A percentile compares a stretch with the other conserved stretches of the same genome.
phyloP scores from a whole-genome alignment of 1,140 invertebrate species.

The Bombus soroeensis region DNA sequence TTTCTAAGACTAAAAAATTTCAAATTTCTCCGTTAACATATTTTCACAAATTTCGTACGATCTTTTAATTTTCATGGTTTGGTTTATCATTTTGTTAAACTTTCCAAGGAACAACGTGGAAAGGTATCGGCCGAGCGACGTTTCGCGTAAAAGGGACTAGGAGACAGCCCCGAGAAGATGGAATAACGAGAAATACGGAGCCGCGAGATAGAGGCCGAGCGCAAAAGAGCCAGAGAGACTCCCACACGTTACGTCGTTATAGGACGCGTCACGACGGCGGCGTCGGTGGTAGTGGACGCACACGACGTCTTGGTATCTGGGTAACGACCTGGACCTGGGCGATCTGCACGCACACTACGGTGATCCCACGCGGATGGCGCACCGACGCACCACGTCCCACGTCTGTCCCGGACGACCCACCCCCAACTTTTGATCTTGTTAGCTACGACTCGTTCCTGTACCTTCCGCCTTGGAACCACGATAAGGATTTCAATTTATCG shows the following conservation, averaged over 20 bases:
- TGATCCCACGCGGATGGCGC: slow-evolving; percentile 75
- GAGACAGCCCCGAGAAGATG: slow-evolving; percentile 36
- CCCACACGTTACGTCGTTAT: slow-evolving; percentile 66
- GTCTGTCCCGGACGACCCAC: slow-evolving; percentile 72
- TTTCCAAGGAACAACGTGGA: background rate
- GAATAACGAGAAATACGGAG: slow-evolving; percentile 35
- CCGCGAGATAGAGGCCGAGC: slow-evolving; percentile 50
- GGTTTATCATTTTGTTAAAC: background rate
- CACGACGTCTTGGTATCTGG: slow-evolving; percentile 68
- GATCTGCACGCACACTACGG: slow-evolving; percentile 64
- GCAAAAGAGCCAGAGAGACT: slow-evolving; percentile 47
- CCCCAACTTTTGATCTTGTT: slow-evolving; percentile 54
- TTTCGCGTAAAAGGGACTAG: background rate
- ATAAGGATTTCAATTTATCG: slow-evolving; percentile 53
- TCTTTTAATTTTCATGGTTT: background rate
- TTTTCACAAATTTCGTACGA: background rate
- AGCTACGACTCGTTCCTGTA: slow-evolving; percentile 32
- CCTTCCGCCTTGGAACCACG: slow-evolving; percentile 23
- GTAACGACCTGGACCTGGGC: slow-evolving; percentile 71
- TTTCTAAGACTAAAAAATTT: too few relatives aligned
- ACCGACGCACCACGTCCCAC: slow-evolving; percentile 73
- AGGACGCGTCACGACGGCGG: slow-evolving; percentile 61
- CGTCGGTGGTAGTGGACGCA: slow-evolving; percentile 66
- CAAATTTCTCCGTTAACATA: too few relatives aligned
- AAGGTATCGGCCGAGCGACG: background rate